Conservation (phyloP, 2,888 invertebrate genomes). For the Isoperla grammatica region DNA sequence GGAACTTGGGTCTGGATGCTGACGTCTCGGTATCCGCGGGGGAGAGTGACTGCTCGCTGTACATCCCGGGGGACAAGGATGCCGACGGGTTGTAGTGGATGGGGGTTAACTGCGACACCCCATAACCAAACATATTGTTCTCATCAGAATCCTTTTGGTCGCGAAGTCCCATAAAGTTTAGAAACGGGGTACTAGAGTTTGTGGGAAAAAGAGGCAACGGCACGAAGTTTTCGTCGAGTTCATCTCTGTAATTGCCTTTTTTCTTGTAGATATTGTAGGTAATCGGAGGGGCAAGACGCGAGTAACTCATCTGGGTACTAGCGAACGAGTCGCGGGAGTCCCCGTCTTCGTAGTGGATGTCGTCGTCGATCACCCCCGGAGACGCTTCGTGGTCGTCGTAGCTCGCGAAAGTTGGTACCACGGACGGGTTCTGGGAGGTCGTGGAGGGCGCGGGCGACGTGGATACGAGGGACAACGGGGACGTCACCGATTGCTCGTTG, state of each 20-base stretch:
- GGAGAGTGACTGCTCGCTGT: conserved; percentile 24
- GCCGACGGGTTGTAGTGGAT: neutral
- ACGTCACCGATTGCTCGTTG: conserved; percentile 28
- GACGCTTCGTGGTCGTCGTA: conserved; percentile 9
- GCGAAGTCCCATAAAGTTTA: too few species aligned
- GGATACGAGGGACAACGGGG: conserved; percentile 35
- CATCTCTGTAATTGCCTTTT: neutral
- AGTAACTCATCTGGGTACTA: too few species aligned
- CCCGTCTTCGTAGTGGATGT: too few species aligned
- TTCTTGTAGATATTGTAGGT: too few species aligned
- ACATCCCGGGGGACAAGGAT: conserved; percentile 22
- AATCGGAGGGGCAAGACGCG: too few species aligned
- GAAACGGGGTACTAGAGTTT: too few species aligned
- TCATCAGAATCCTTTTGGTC: too few species aligned
- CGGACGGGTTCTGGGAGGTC: conserved; percentile 39
- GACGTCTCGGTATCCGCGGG: neutral
- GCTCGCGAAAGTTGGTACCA: conserved; percentile 23
- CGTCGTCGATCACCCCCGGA: neutral
- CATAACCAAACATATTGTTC: too few species aligned
- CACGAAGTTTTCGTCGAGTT: neutral
- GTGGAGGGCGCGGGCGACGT: conserved; percentile 22
- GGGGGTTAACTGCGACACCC: too few species aligned
- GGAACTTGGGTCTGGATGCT: neutral
- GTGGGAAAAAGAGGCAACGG: neutral
- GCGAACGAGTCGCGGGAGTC: too few species aligned